Evolutionary conservation across 2,888 invertebrate genomes (phyloP), one percentile per base, ranked within the genome.

Genomic region (Selenia dentaria): DNA sequence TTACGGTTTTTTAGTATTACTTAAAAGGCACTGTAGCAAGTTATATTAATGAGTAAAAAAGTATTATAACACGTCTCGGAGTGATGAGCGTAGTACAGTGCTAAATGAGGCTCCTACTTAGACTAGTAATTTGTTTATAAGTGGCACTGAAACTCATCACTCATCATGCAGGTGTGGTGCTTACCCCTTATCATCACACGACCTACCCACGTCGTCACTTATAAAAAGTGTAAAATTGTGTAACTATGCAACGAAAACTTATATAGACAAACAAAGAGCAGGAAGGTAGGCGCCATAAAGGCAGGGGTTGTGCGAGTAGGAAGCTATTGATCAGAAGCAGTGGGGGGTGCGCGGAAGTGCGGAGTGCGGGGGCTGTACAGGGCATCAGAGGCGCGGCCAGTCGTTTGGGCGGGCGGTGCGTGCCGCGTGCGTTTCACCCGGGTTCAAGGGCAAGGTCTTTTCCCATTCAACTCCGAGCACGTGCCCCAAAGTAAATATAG

Each of bases 401-500:
- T 64, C 70, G 71, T 79, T 80, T 79, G 83, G 83, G 82, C 83
- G 84, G 83, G 79, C 73, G 75, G 77, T 78, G 79, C 83, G 85
- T 82, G 74, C 77, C 70, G 70, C 71, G 77, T 79, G 83, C 80
- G 81, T 80, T 79, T 74, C 79, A 77, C 73, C 68, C 73, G 75
- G 79, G 89, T 88, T 89, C 89, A 89, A 87, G 89, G 90, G 64
- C 83, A 86, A 83, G 82, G 81, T 70, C 74, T 75, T 83, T 67
- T 77, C 84, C 81, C 88, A 90, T 90, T 90, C 85, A 90, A 70
- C 66, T 76, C 77, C 62, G 76, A 81, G 80, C 89, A 89, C 89
- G 89, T 88, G 89, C 80, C 83, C 74, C 71, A 83, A 86, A 84
- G 87, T 89, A 89, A 89, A 89, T 87, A 88, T 87, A 85, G 85